phyloP scores from a whole-genome alignment of 1,140 invertebrate species.

The Diprion similis region DNA sequence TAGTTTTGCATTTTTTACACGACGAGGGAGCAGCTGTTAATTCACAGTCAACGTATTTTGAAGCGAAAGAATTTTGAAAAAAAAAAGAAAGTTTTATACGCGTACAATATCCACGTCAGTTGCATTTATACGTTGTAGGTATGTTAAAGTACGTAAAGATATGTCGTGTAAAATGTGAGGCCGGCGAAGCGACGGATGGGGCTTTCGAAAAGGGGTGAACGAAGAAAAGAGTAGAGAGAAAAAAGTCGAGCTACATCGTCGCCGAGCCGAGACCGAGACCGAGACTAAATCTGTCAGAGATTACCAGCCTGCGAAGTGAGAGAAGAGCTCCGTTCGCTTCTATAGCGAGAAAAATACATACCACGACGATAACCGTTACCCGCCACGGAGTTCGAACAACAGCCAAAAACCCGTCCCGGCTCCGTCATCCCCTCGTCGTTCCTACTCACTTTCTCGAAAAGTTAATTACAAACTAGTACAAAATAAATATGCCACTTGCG shows the following conservation, averaged over 20 bases:
- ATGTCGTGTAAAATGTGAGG: too few species aligned
- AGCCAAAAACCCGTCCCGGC: neutral
- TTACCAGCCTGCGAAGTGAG: neutral
- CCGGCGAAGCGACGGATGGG: too few species aligned
- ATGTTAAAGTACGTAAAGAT: too few species aligned
- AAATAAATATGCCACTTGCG: neutral
- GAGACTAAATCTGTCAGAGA: slow-evolving; percentile 7
- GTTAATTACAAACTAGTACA: neutral
- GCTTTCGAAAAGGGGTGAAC: too few species aligned
- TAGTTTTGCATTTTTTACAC: too few species aligned
- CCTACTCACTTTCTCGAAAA: neutral
- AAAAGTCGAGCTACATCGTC: neutral
- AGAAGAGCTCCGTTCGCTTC: neutral
- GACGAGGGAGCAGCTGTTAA: too few species aligned
- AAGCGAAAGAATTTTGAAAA: neutral
- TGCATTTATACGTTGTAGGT: too few species aligned
- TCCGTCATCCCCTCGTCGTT: neutral
- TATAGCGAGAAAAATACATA: neutral
- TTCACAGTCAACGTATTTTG: neutral
- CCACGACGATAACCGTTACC: neutral
- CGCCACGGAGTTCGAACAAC: neutral
- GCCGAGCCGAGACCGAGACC: neutral
- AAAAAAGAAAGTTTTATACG: neutral
- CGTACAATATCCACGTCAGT: too few species aligned
- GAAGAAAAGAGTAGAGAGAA: neutral